Evolutionary conservation across 2,113 vertebrate genomes (phyloP).

Genomic region (Phrynosoma platyrhinos): DNA sequence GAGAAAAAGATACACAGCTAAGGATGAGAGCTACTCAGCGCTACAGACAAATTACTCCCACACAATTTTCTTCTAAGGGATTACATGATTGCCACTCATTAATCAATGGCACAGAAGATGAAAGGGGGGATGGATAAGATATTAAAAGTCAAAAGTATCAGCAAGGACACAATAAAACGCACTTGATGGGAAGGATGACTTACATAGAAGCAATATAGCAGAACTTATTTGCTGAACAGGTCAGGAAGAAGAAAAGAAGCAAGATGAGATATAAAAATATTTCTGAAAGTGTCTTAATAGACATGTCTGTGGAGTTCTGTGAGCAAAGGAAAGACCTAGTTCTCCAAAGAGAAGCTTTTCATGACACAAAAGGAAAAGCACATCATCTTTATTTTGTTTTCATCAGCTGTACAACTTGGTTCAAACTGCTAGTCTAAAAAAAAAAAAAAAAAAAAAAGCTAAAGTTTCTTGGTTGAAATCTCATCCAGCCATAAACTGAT

Average conservation of each 20-base stretch:
- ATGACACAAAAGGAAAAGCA: neutral
- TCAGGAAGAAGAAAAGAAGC: neutral
- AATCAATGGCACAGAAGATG: constrained; percentile 6
- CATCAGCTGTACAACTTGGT: neutral
- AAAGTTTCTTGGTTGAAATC: too few species aligned
- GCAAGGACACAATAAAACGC: neutral
- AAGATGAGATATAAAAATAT: rapidly evolving
- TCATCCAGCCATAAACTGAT: too few species aligned
- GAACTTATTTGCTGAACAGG: neutral
- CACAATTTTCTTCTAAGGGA: constrained; percentile 14
- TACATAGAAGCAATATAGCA: neutral
- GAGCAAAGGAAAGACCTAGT: too few species aligned
- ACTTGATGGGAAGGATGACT: neutral
- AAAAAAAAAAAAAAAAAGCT: too few species aligned
- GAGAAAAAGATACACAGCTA: neutral
- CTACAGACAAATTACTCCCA: neutral
- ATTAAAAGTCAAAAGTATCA: constrained; percentile 24
- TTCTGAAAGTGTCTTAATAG: neutral
- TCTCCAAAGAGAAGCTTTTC: neutral
- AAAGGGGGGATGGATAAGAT: neutral
- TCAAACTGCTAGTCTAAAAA: neutral
- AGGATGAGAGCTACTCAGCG: neutral
- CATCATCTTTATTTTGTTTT: neutral
- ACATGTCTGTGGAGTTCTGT: neutral
- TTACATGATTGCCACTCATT: constrained; percentile 7